Evolutionary conservation across 1,140 invertebrate species (phyloP).

Genomic region (Rhopalosiphum padi): DNA sequence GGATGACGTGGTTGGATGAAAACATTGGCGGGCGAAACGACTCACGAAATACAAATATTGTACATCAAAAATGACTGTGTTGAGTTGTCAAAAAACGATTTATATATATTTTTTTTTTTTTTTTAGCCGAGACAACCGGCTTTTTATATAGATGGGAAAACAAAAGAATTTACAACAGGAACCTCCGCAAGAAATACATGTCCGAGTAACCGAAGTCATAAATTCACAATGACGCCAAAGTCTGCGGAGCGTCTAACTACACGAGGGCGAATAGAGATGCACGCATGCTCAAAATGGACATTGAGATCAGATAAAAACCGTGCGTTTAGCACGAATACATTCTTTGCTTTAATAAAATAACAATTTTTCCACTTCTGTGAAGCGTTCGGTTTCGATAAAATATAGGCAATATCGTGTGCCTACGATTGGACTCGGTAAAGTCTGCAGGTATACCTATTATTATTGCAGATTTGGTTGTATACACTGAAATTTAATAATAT

Average conservation of each 20-base stretch:
- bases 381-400: no score
- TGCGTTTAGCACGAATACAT: slow-evolving; percentile 18
- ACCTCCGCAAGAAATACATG: slow-evolving; percentile 4
- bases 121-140: slow-evolving; percentile 22
- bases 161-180: slow-evolving; percentile 45
- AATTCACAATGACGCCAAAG: slow-evolving; percentile 29
- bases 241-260: slow-evolving; percentile 29
- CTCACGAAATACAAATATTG: not conserved
- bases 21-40: not conserved
- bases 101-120: slow-evolving; percentile 3
- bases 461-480: not conserved
- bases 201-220: slow-evolving; percentile 31
- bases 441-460: no score
- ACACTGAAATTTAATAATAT: not conserved
- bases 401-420: no score
- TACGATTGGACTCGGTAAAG: no score
- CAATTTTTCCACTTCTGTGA: not conserved
- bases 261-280: slow-evolving; percentile 46
- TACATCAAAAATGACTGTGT: slow-evolving; percentile 35
- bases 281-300: slow-evolving; percentile 27
- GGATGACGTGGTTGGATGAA: not conserved
- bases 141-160: slow-evolving; percentile 28
- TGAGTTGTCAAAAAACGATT: slow-evolving; percentile 46
- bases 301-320: slow-evolving; percentile 18
- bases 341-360: not conserved